A percentile compares a stretch with the other conserved stretches of the same genome.
phyloP scores from a whole-genome alignment of 2,797 vertebrate genomes.

The Gorsachius magnificus region DNA sequence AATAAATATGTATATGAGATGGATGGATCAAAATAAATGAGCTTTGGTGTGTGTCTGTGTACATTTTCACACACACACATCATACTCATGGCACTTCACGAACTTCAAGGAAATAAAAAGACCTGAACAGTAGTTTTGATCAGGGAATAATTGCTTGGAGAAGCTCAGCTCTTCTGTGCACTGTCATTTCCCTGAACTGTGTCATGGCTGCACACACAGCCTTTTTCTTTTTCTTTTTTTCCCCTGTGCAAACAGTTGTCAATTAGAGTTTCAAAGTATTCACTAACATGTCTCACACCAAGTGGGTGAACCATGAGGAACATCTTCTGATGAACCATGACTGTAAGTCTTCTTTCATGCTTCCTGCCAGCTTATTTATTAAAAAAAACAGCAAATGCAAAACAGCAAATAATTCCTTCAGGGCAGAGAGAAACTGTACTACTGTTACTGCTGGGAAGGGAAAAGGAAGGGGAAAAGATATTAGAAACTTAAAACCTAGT shows the following conservation, averaged over 20 bases:
- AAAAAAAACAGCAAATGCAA: not conserved
- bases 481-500: not conserved
- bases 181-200: not conserved
- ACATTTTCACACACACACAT: not conserved
- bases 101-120: not conserved
- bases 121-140: not conserved
- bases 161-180: not conserved
- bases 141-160: not conserved
- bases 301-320: not conserved
- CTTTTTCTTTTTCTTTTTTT: not conserved
- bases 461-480: not conserved
- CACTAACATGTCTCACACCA: rapidly evolving
- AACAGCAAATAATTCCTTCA: not conserved
- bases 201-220: not conserved
- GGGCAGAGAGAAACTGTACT: not conserved
- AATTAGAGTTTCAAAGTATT: not conserved
- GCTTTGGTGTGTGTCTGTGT: not conserved
- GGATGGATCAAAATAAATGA: not conserved
- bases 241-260: not conserved
- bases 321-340: not conserved
- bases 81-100: not conserved
- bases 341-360: not conserved
- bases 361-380: not conserved
- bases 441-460: not conserved
- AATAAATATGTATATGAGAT: not conserved